Percentiles rank a stretch among this genome's conserved stretches.
These are phyloP conservation scores for Gasteruption jaculator DNA, from an alignment of 2,888 invertebrate species.

Conservation along the genomic window DNA sequence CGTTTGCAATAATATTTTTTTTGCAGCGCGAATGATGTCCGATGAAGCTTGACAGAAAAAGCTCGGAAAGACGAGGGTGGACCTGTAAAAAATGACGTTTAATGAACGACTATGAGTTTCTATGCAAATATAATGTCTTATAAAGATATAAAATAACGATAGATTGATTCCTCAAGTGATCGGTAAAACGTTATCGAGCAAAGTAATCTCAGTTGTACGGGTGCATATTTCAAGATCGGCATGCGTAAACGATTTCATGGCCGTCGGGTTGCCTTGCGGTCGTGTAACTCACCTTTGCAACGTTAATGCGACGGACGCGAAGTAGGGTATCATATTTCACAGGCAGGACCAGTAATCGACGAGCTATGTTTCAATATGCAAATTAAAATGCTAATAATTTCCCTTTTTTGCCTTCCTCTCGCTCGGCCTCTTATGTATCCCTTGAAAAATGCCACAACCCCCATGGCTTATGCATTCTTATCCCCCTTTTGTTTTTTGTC, in stretches of 20 bases:
- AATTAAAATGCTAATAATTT: conserved; percentile 48
- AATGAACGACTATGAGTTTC: no score
- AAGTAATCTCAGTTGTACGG: conserved; percentile 42
- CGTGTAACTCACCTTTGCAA: conserved; percentile 47
- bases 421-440: conserved; percentile 16
- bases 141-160: no score
- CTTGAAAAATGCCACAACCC: no score
- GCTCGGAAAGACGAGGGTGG: no score
- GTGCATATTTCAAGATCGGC: conserved; percentile 51
- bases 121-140: no score
- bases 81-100: no score
- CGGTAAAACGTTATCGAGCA: conserved; percentile 36
- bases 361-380: conserved; percentile 47
- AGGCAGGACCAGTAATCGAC: conserved; percentile 36
- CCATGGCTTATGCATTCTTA: no score
- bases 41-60: no score
- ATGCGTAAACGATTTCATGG: conserved; percentile 50
- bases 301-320: conserved; percentile 45
- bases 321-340: conserved; percentile 43
- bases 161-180: no score
- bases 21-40: no score
- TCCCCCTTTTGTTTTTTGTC: no score
- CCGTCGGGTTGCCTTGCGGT: conserved; percentile 49
- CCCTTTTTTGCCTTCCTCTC: conserved; percentile 19
- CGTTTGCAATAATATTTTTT: no score